Evolutionary conservation across 1,140 invertebrate species (phyloP), one percentile per base, ranked within the genome.

Genomic region (Drosophila neocordata): DNA sequence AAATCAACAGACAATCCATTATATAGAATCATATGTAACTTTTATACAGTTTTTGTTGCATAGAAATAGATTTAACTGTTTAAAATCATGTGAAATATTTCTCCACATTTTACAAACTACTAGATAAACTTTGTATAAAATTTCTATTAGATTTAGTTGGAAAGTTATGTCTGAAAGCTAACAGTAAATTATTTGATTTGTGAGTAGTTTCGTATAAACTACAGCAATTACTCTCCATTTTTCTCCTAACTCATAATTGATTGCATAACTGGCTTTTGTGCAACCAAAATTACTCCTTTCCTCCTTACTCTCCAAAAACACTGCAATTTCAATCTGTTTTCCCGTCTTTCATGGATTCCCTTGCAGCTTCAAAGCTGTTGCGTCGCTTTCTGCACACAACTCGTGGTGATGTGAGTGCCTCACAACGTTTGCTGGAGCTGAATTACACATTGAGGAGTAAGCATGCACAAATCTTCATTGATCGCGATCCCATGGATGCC

Each of bases 381-480:
- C 73, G 79, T 22, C 90, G 90, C 34, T 91, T 90, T 74, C 65
- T 91, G 71, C 82, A 92, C 34, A 93, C 93, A 64, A 93, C 93
- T 58, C 87, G 92, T 8, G 90, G 80, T 71, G 94, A 94, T 73
- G 65, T 94, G 22, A 93, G 94, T 66, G 91, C 92, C 5, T 93
- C 94, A 0, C 94, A 95, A 89, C 91, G 90, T 11, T 93, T 94
- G 68, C 93, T 96, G 68, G 93, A 94, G 66, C 79, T 94, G 55
- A 95, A 95, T 89, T 95, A 94, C 79, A 94, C 93, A 20, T 91
- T 95, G 69, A 92, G 95, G 9, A 93, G 93, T 11, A 94, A 93
- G 64, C 92, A 93, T 11, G 93, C 94, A 2, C 94, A 95, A 76
- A 93, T 96, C 72, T 96, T 96, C 81, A 90, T 91, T 58, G 93